Evolutionary conservation across 2,113 vertebrate genomes (phyloP).

Genomic region (Nycticebus coucang): DNA sequence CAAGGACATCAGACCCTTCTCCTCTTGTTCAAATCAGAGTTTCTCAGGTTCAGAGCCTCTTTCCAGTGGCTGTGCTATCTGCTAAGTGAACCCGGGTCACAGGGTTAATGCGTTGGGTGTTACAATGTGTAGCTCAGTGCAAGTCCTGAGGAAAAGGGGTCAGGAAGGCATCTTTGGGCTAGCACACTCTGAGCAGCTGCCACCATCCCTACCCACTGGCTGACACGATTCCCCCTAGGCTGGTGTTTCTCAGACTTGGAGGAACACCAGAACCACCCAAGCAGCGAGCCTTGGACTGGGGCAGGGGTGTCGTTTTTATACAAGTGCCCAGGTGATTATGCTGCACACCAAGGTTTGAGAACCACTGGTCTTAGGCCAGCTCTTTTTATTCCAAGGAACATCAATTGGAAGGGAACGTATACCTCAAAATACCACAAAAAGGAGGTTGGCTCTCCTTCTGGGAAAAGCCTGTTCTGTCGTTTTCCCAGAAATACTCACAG

Average conservation of each 20-base stretch:
- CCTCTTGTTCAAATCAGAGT: not conserved
- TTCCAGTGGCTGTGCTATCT: rapidly evolving
- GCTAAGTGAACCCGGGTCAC: not conserved
- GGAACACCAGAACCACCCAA: no score
- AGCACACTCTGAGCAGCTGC: not conserved
- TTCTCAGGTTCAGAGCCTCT: not conserved
- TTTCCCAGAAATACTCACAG: not conserved
- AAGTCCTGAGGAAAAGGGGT: rapidly evolving
- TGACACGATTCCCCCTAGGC: rapidly evolving
- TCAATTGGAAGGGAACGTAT: not conserved
- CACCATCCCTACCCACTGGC: not conserved
- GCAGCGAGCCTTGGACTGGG: not conserved
- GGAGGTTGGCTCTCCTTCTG: not conserved
- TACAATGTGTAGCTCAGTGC: rapidly evolving
- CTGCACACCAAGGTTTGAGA: not conserved
- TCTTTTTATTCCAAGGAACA: not conserved
- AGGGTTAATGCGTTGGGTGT: rapidly evolving
- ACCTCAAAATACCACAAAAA: not conserved
- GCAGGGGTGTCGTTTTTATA: no score
- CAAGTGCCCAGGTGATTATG: not conserved
- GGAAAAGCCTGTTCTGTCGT: not conserved
- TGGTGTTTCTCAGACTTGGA: not conserved
- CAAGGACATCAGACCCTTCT: not conserved
- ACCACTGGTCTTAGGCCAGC: not conserved
- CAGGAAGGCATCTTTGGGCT: rapidly evolving